phyloP scores from a whole-genome alignment of 2,113 vertebrate genomes.

The Cyprinus carpio region DNA sequence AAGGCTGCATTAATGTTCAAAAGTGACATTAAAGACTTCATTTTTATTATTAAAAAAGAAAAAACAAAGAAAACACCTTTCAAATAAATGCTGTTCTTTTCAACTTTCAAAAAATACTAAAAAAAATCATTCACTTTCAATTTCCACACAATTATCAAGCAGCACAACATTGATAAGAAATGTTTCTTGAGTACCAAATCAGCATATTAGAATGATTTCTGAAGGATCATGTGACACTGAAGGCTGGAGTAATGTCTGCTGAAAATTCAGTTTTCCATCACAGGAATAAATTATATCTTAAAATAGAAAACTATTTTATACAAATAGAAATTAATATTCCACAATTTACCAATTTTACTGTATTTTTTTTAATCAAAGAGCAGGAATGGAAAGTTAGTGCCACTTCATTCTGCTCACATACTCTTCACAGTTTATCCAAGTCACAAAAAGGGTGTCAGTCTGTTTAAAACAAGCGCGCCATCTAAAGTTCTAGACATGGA shows the following conservation, averaged over 20 bases:
- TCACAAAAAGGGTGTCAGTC: neutral
- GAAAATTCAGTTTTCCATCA: neutral
- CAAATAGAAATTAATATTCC: neutral
- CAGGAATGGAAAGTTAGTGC: neutral
- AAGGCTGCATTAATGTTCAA: neutral
- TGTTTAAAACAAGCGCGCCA: neutral
- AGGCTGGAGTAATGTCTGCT: neutral
- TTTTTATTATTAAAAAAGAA: neutral
- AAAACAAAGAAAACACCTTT: neutral
- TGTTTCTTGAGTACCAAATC: neutral
- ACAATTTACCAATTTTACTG: neutral
- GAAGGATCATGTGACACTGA: neutral
- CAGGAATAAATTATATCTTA: neutral
- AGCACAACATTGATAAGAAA: neutral
- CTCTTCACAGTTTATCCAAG: neutral
- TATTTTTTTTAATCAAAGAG: neutral
- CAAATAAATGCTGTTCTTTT: neutral
- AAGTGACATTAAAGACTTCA: neutral
- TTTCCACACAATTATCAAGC: neutral
- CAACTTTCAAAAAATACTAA: neutral
- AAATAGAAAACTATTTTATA: neutral
- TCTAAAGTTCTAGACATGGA: neutral
- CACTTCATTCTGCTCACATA: neutral
- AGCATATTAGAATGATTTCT: neutral
- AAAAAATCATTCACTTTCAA: neutral